A percentile compares a stretch with the other conserved stretches of the same genome.
phyloP scores from a whole-genome alignment of 1,140 invertebrate genomes.

The Zaprionus inermis region DNA sequence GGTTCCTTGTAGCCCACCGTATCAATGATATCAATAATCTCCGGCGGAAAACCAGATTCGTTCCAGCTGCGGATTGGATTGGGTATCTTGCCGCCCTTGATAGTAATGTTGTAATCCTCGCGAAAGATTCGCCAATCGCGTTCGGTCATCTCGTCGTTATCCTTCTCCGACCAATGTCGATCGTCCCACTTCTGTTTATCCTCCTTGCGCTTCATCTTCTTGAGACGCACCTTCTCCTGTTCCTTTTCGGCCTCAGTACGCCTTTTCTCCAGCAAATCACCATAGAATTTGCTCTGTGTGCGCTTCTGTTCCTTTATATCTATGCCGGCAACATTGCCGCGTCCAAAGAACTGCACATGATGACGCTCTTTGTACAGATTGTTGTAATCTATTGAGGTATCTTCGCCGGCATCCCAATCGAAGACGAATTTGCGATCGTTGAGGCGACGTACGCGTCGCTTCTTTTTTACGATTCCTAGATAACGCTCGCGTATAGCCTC shows the following conservation, averaged over 20 bases:
- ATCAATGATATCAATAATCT: slow-evolving; percentile 97
- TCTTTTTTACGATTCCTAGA: slow-evolving; percentile 97
- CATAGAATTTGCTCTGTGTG: slow-evolving; percentile 99
- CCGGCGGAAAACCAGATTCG: slow-evolving; percentile 95
- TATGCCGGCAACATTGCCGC: slow-evolving; percentile 98
- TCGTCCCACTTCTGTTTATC: slow-evolving; percentile 99
- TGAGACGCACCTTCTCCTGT: slow-evolving; percentile 97
- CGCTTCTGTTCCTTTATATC: slow-evolving; percentile 99
- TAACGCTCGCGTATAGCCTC: slow-evolving; percentile 98
- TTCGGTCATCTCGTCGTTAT: slow-evolving; percentile 97
- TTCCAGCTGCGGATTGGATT: slow-evolving; percentile 98
- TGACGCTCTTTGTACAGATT: slow-evolving; percentile 97
- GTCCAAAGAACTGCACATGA: slow-evolving; percentile 98
- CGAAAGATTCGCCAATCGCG: slow-evolving; percentile 99
- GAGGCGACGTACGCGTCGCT: slow-evolving; percentile 94
- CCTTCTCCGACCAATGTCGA: slow-evolving; percentile 99
- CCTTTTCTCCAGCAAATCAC: slow-evolving; percentile 96
- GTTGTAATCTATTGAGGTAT: slow-evolving; percentile 99
- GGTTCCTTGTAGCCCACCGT: slow-evolving; percentile 99
- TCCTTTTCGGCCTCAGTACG: slow-evolving; percentile 98
- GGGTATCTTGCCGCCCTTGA: slow-evolving; percentile 98
- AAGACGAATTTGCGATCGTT: slow-evolving; percentile 99
- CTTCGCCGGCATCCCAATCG: slow-evolving; percentile 99
- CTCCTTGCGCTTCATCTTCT: slow-evolving; percentile 97
- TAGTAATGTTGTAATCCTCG: slow-evolving; percentile 99